Evolutionary conservation across 1,140 invertebrate species (phyloP).

Genomic region (Euschistus heros): DNA sequence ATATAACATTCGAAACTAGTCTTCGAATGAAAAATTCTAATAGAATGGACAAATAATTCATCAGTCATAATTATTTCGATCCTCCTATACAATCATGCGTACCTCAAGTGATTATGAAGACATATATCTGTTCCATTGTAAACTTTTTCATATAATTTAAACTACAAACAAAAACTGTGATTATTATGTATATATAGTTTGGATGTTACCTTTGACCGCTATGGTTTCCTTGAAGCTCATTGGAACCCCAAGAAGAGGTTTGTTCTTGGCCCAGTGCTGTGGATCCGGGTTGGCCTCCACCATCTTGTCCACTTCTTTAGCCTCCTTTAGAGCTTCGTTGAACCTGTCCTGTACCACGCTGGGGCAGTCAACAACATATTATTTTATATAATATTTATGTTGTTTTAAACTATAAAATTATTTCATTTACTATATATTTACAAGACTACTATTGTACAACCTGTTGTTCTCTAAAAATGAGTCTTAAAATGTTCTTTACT

Average conservation of each 20-base stretch:
- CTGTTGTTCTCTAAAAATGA: not conserved
- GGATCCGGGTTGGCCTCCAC: constrained; percentile 32
- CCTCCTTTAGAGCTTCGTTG: constrained; percentile 49
- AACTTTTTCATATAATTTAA: too few relatives aligned
- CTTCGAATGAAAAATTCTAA: too few relatives aligned
- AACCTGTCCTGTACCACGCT: constrained; percentile 52
- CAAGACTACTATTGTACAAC: not conserved
- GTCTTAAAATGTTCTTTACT: not conserved
- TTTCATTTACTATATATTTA: not conserved
- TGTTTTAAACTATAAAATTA: not conserved
- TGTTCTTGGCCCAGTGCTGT: constrained; percentile 41
- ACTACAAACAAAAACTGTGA: too few relatives aligned
- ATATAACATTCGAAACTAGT: too few relatives aligned
- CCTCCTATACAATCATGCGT: too few relatives aligned
- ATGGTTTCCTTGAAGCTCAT: constrained; percentile 58
- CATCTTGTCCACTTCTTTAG: constrained; percentile 40
- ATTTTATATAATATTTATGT: not conserved
- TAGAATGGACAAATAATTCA: too few relatives aligned
- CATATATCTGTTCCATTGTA: too few relatives aligned
- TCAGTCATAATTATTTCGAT: too few relatives aligned
- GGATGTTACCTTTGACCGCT: constrained; percentile 47
- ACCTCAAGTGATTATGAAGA: too few relatives aligned
- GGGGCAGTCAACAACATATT: not conserved
- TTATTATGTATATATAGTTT: too few relatives aligned
- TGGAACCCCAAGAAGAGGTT: constrained; percentile 54